Conservation (phyloP, 1,140 invertebrate genomes). For the Trichonephila inaurata region DNA sequence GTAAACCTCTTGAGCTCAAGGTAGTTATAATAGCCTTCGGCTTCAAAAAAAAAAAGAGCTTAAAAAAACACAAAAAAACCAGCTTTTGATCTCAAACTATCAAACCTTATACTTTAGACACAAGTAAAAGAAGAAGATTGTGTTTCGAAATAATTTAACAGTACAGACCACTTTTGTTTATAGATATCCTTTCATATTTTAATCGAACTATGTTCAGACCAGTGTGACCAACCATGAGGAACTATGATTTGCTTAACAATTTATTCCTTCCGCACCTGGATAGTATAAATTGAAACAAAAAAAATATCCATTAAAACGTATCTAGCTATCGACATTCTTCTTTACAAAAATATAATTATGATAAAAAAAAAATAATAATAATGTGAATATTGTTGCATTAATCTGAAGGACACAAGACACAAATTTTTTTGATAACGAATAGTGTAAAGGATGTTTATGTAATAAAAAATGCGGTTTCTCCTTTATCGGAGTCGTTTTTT, state of each 20-base stretch:
- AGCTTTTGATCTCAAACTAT: constrained; percentile 4
- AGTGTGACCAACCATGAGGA: not conserved
- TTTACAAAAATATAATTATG: too few species aligned
- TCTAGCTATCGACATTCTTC: too few species aligned
- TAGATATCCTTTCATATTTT: not conserved
- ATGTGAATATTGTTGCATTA: too few species aligned
- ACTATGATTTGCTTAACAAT: not conserved
- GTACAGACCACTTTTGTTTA: not conserved
- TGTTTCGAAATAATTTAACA: not conserved
- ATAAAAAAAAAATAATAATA: too few species aligned
- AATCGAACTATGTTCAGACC: constrained; percentile 2
- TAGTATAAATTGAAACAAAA: not conserved
- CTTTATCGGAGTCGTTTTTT: too few species aligned
- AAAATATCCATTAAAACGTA: not conserved
- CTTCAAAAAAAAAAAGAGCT: not conserved
- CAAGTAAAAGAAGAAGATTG: not conserved
- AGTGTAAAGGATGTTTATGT: too few species aligned
- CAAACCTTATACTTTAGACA: not conserved
- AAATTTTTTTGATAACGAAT: too few species aligned
- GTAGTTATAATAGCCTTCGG: not conserved
- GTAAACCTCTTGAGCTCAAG: not conserved
- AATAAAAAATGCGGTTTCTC: too few species aligned
- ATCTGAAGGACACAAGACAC: too few species aligned
- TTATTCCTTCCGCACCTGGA: too few species aligned
- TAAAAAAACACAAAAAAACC: not conserved